phyloP scores from a whole-genome alignment of 2,797 vertebrate genomes.

The Carcharodon carcharias region DNA sequence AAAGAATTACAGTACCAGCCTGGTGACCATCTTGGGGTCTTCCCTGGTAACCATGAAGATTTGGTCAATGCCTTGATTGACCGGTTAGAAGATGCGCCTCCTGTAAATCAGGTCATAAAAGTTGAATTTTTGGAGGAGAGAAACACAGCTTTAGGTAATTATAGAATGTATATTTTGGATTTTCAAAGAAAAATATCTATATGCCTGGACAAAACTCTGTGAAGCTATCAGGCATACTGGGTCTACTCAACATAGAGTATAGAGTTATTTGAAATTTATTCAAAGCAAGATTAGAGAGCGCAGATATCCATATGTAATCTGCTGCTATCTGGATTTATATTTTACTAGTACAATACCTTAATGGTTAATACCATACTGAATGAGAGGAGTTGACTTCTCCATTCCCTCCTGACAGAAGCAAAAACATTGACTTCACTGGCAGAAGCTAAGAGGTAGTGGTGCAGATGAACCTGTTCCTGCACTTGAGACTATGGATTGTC shows the following conservation, averaged over 20 bases:
- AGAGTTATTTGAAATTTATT: background rate
- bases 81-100: slow-evolving; percentile 83
- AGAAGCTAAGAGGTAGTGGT: no score
- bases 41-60: slow-evolving; percentile 86
- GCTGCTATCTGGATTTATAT: background rate
- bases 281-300: background rate
- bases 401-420: background rate
- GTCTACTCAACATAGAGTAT: background rate
- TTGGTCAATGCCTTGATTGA: slow-evolving; percentile 83
- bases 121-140: slow-evolving; percentile 92
- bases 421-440: background rate
- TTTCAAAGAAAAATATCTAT: background rate
- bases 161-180: background rate
- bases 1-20: slow-evolving; percentile 81
- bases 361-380: background rate
- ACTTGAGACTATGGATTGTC: no score
- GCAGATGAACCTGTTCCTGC: no score
- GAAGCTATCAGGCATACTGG: background rate
- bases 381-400: background rate
- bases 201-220: background rate
- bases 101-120: slow-evolving; percentile 84
- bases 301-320: background rate
- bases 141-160: slow-evolving; percentile 83
- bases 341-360: background rate
- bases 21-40: slow-evolving; percentile 91